A percentile compares a stretch with the other conserved stretches of the same genome.
Conservation (phyloP, 2,888 invertebrate genomes). For the Formica aserva region DNA sequence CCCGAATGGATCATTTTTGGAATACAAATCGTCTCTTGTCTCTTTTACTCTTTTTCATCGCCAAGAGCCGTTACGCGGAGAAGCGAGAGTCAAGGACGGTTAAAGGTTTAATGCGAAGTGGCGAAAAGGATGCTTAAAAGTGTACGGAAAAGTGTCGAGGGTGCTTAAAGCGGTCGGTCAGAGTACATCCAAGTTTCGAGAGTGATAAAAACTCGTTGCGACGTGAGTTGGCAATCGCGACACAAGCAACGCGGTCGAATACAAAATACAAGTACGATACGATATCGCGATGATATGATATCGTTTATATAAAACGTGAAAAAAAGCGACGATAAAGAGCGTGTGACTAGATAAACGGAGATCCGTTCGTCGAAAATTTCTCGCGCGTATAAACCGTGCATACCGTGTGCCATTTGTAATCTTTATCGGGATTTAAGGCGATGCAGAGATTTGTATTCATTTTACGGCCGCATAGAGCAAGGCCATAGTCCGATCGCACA, state of each 20-base stretch:
- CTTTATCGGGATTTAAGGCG: constrained; percentile 66
- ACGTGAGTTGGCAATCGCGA: background rate
- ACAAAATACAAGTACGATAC: background rate
- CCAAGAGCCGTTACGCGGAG: constrained; percentile 5
- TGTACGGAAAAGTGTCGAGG: constrained; percentile 54
- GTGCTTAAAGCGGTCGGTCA: constrained; percentile 48
- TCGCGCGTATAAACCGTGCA: constrained; percentile 37
- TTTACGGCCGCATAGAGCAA: constrained; percentile 38
- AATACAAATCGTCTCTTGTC: background rate
- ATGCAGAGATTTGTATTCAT: constrained; percentile 71
- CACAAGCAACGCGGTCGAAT: background rate
- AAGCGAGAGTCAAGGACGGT: constrained; percentile 39
- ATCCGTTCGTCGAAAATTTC: constrained; percentile 46
- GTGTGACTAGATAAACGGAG: background rate
- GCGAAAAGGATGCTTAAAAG: constrained; percentile 56
- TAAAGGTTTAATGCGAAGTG: constrained; percentile 56
- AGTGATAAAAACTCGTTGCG: constrained; percentile 56
- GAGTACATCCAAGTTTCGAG: constrained; percentile 52
- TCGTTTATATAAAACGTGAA: background rate
- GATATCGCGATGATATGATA: background rate
- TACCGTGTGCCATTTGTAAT: constrained; percentile 54
- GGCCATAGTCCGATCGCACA: constrained; percentile 59
- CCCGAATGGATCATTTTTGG: background rate
- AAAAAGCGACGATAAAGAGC: background rate
- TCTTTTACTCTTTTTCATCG: background rate